Percentiles rank a stretch among this genome's conserved stretches.
phyloP scores from a whole-genome alignment of 92 coral and sea anemone genomes.

The Phenganax stokvisi region DNA sequence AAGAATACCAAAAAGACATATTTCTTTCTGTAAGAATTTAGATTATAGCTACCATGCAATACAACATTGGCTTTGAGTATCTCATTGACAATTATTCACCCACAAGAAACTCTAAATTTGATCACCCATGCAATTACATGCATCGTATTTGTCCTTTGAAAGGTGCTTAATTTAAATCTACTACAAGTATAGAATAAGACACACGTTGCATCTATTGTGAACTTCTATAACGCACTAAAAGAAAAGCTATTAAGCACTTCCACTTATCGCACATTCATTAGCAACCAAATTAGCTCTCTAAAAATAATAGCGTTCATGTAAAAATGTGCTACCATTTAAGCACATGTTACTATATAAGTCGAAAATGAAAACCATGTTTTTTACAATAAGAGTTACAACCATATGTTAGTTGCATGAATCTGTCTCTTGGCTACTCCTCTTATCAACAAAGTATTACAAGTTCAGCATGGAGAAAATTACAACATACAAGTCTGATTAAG shows the following conservation, averaged over 20 bases:
- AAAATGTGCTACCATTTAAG: not conserved
- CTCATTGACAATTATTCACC: no score
- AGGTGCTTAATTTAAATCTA: not conserved
- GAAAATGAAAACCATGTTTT: not conserved
- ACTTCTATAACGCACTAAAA: not conserved
- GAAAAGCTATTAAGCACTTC: not conserved
- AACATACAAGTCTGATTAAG: no score
- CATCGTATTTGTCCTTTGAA: not conserved
- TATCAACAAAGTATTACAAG: not conserved
- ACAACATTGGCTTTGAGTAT: no score
- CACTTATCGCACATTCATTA: not conserved
- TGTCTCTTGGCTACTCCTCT: conserved; percentile 9
- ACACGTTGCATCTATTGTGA: not conserved
- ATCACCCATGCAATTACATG: no score
- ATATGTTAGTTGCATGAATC: not conserved
- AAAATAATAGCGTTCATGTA: not conserved
- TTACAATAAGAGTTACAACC: not conserved
- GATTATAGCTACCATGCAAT: no score
- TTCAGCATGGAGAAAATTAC: no score
- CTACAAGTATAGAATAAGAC: not conserved
- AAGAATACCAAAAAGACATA: no score
- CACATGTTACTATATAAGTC: not conserved
- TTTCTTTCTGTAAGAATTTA: no score
- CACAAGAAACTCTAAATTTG: no score
- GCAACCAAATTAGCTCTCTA: not conserved